Base-by-base conservation (phyloP, 2,888 invertebrate genomes). In the Brenthis daphne region DNA sequence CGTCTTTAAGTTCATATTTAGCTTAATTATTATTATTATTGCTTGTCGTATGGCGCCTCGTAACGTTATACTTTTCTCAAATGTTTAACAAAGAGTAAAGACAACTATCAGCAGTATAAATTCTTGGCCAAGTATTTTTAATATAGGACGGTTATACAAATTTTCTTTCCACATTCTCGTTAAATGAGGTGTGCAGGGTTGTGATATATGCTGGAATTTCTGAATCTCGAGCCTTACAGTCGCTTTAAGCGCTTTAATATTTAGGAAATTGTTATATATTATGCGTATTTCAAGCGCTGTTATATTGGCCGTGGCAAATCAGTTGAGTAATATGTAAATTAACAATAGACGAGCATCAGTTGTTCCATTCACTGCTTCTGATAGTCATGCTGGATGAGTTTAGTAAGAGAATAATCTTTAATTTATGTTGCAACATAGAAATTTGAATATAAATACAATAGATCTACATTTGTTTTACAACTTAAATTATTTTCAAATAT, bases 161-260 rank as follows among this genome's bases (percentile, higher is more conserved):
- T 87, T 85, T 86, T 84, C 80, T 88, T 89, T 80, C 85, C 79
- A 83, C 85, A 88, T 81, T 79, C 75, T 56, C 73, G 84, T 81
- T 84, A 82, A 88, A 87, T 88, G 86, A 86, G 82, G 84, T 85
- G 83, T 84, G 75, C 76, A 80, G 82, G 75, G 77, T 79, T 80
- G 79, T 82, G 79, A 78, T 76, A 37, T 60, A 63, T 37, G 67
- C 55, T 56, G 61, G 43, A 67, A 54, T 54, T 55, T 50, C 53
- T 47, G 20, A 53, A 61, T 61, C 43, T 6, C 29, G 20, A 48
- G 16, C 33, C 14, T 67, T 61, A 58, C 58, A 58, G 57, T 43
- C 69, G 56, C 65, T 56, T 61, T 14, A 60, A 61, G 57, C 51
- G 47, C 43, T 51, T 37, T 51, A 56, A 47, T 55, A 61, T 56